Base-by-base conservation (phyloP, 1,140 invertebrate species). In the Heterodera carotae region DNA sequence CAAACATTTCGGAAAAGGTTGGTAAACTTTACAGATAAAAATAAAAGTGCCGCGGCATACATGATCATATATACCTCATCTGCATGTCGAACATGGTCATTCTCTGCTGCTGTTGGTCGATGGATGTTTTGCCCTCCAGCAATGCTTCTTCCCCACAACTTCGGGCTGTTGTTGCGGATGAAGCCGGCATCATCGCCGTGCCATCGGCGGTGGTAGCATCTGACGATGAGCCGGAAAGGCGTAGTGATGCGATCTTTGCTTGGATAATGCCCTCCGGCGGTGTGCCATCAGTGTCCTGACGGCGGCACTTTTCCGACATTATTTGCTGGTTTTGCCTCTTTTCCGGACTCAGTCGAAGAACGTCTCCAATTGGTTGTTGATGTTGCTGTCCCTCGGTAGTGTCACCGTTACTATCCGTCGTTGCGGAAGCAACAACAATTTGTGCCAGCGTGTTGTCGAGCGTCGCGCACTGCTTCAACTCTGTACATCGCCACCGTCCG, bases 401-500 rank as follows among this genome's bases (percentile, higher is more conserved):
- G 39, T 69, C 67, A 12, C 25, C 1, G 18, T 33, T n/a, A n/a
- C n/a, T n/a, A n/a, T n/a, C n/a, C n/a, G n/a, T n/a, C n/a, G n/a
- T n/a, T n/a, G n/a, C 68, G 0, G 25, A 10, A 69, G 12, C 53
- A 22, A 22, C 33, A 18, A 48, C 36, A 71, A 36, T 43, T 2
- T 34, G 56, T 62, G 59, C 77, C 33, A 76, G n/a, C 25, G 75
- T 66, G 62, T 79, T 78, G 39, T 33, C 43, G 22, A 78, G 75
- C 27, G 59, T 78, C 7, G 77, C 39, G 69, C 77, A 78, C 34
- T 75, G 64, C 66, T 76, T 76, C 64, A 69, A 34, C 56, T 29
- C 59, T 43, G 39, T 43, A 8, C 6, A 8, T 43, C 12, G 39
- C 12, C 64, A 53, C 66, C 59, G 48, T 31, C 31, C 6, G 18